Conservation (phyloP, 2,888 invertebrate genomes). For the Drosophila fulvimacula region DNA sequence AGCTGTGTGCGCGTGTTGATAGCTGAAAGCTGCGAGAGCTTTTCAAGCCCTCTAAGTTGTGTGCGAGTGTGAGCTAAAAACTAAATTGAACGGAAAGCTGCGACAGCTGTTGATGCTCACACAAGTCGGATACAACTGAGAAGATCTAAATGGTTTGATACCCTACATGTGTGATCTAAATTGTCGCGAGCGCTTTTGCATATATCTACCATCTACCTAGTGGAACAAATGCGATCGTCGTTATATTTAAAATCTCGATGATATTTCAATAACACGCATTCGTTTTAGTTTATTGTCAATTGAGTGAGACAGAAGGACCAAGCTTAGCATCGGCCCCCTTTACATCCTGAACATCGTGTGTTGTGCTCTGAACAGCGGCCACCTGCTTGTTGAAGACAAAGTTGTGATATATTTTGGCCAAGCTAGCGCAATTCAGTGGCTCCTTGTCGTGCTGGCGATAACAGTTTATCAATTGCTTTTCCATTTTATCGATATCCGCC, state of each 20-base stretch:
- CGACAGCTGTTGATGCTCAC: neutral
- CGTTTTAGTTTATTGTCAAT: neutral
- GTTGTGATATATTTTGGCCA: constrained; percentile 60
- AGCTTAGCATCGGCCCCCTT: constrained; percentile 8
- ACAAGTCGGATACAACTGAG: neutral
- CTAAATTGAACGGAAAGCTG: constrained; percentile 1
- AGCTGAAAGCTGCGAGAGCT: constrained; percentile 1
- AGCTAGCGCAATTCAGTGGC: constrained; percentile 53
- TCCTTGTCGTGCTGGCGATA: constrained; percentile 54
- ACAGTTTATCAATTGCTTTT: constrained; percentile 51
- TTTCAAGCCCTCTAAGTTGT: neutral
- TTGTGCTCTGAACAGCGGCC: constrained; percentile 23
- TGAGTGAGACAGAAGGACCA: neutral
- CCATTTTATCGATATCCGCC: constrained; percentile 52
- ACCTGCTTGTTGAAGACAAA: constrained; percentile 62
- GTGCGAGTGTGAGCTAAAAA: constrained; percentile 8
- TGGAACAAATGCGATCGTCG: constrained; percentile 12
- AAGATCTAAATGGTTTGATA: neutral
- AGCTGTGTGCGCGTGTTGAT: constrained; percentile 30
- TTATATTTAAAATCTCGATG: constrained; percentile 25
- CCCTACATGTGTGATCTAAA: neutral
- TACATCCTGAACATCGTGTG: constrained; percentile 13
- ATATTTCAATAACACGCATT: constrained; percentile 7
- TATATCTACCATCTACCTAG: too few species aligned
- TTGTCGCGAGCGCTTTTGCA: neutral